Percentiles rank a stretch among this genome's conserved stretches.
Conservation (phyloP, 2,113 vertebrate genomes). For the Glaucidium brasilianum region DNA sequence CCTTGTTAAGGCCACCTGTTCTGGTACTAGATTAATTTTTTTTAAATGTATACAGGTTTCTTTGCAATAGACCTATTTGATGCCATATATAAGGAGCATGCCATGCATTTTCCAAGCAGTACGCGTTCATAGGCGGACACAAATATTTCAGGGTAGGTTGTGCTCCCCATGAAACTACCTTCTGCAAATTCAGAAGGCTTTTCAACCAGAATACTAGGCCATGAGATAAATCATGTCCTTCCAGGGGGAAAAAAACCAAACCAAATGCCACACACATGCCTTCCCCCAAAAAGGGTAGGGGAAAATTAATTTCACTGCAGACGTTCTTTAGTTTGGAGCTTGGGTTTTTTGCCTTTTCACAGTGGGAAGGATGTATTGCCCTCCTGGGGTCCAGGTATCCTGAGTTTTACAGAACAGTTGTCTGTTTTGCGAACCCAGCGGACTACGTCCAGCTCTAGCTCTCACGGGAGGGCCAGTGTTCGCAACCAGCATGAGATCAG, state of each 20-base stretch:
- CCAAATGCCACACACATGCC: too few relatives aligned
- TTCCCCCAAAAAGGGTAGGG: neutral
- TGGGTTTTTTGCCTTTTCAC: neutral
- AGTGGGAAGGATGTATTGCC: neutral
- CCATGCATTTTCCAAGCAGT: neutral
- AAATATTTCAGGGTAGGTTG: neutral
- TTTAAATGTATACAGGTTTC: neutral
- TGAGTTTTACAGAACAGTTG: neutral
- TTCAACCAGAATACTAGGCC: neutral
- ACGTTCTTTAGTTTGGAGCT: neutral
- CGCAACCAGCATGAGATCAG: neutral
- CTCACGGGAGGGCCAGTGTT: neutral
- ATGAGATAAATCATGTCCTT: neutral
- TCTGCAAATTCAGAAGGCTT: neutral
- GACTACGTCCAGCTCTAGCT: neutral
- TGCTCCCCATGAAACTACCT: neutral
- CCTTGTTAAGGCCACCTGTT: neutral
- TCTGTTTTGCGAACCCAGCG: neutral
- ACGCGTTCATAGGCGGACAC: neutral
- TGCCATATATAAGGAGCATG: neutral
- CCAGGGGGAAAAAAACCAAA: neutral
- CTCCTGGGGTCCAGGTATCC: neutral
- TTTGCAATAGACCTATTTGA: neutral
- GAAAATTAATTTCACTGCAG: neutral
- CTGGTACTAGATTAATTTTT: neutral